Percentiles rank a stretch among this genome's conserved stretches.
These are phyloP conservation scores for Hyalella azteca DNA, from an alignment of 2,888 invertebrate genomes.

Conservation along the genomic window DNA sequence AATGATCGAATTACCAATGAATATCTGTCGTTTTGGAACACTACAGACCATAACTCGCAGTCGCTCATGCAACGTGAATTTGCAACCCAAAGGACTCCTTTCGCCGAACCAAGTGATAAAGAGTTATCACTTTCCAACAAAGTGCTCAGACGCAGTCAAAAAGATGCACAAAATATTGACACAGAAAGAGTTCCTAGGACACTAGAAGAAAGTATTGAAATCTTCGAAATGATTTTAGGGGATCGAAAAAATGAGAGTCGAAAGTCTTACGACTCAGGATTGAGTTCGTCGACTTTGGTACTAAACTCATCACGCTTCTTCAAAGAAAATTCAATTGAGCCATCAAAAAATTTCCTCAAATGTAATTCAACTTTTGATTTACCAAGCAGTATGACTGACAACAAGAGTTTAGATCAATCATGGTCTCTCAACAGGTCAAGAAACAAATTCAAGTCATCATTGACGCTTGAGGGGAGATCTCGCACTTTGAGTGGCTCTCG, in stretches of 20 bases:
- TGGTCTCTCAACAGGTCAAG: background rate
- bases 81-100: background rate
- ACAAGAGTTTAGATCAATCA: background rate
- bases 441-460: background rate
- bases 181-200: background rate
- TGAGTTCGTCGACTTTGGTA: conserved; percentile 26
- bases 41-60: background rate
- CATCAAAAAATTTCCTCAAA: background rate
- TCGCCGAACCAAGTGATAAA: background rate
- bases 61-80: background rate
- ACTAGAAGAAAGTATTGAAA: conserved; percentile 23
- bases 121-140: background rate
- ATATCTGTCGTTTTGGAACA: background rate
- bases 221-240: conserved; percentile 26
- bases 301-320: background rate
- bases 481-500: no score
- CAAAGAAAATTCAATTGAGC: background rate
- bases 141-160: background rate
- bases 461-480: background rate
- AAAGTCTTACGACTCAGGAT: conserved; percentile 5
- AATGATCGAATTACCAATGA: background rate
- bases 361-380: conserved; percentile 26
- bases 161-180: background rate
- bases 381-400: background rate
- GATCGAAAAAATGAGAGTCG: background rate